A percentile compares a stretch with the other conserved stretches of the same genome.
Conservation (phyloP, 2,113 vertebrate genomes). For the Pardalotus punctatus region DNA sequence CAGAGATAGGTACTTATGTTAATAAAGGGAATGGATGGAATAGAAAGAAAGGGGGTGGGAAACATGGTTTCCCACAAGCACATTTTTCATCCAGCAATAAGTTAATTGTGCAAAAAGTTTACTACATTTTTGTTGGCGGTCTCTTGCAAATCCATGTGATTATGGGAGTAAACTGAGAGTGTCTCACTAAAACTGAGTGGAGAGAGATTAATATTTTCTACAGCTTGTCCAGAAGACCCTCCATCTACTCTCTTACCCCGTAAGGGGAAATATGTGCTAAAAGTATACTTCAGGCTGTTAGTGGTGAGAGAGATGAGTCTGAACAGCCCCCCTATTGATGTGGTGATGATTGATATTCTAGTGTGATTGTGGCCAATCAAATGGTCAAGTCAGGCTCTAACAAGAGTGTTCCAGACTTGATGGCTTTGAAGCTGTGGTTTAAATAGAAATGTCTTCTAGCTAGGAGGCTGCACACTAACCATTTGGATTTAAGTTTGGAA, state of each 20-base stretch:
- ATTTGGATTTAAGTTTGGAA: not conserved
- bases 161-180: not conserved
- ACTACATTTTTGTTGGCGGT: not conserved
- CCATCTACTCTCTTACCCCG: not conserved
- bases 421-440: not conserved
- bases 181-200: not conserved
- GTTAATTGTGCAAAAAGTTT: not conserved
- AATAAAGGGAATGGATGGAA: not conserved
- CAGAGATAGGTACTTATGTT: not conserved
- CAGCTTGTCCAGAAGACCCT: not conserved
- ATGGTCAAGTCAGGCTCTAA: not conserved
- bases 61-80: not conserved
- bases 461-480: not conserved
- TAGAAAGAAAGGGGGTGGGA: not conserved
- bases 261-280: not conserved
- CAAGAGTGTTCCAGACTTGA: not conserved
- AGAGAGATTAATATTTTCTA: not conserved
- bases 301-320: not conserved
- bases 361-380: not conserved
- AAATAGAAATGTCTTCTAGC: not conserved
- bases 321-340: not conserved
- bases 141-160: not conserved
- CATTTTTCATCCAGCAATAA: not conserved
- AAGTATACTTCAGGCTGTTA: not conserved
- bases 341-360: not conserved